Evolutionary conservation across 2,888 invertebrate species (phyloP), one percentile per base, ranked within the genome.

Genomic region (Epirrhoe alternata): DNA sequence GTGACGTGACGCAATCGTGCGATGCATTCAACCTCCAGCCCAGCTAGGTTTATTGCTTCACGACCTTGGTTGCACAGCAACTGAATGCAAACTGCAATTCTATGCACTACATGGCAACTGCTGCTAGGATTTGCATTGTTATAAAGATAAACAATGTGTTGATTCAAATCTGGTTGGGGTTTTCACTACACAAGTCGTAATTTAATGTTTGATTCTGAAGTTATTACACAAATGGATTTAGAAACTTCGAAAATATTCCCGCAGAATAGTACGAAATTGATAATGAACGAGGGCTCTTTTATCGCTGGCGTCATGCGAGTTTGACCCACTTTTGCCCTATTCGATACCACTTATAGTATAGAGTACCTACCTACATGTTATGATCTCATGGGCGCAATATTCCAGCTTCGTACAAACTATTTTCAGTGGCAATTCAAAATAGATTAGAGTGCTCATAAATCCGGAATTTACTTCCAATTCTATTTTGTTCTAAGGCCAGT

Each of bases 231-330:
- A 51, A 31, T 5, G 42, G 42, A 17, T 50, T 47, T 49, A 33
- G 31, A 30, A 42, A 30, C 45, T 45, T 59, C 12, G 58, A 56
- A 61, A 16, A 47, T 53, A 35, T 60, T 61, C 59, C 68, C 66
- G 65, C 69, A 63, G 61, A 61, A 50, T 42, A 61, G 61, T 64
- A 53, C 83, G 83, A 85, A 86, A 87, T 86, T 91, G 89, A 91
- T 90, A 90, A 88, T 89, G 85, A 86, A 87, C 85, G 83, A 88
- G 87, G 86, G 87, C 86, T 83, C 85, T 82, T 88, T 90, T 90
- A 90, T 92, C 91, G 89, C 84, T 85, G 82, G 84, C 92, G 92
- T 92, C 91, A 90, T 88, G 77, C 85, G 80, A 84, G 85, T 86
- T 64, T 90, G 92, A 92, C 92, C 92, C 78, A 92, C 86, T 90